Evolutionary conservation across 2,797 vertebrate species (phyloP).

Genomic region (Coendou prehensilis): DNA sequence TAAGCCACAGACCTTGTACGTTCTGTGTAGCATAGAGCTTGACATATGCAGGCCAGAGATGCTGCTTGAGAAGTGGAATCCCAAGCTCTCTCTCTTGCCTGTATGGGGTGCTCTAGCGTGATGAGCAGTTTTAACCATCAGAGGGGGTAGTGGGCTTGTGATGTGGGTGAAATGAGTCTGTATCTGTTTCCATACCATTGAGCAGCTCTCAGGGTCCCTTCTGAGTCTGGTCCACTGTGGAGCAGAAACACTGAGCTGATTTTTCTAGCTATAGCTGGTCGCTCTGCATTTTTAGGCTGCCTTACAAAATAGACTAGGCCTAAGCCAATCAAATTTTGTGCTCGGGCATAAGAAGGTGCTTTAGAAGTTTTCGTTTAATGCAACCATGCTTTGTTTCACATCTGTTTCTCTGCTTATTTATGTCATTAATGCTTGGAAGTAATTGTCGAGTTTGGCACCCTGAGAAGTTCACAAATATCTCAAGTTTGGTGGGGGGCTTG

Average conservation of each 20-base stretch:
- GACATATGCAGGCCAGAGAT: not conserved
- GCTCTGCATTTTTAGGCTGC: not conserved
- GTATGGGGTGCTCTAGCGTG: rapidly evolving
- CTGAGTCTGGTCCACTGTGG: not conserved
- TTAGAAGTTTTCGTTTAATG: not conserved
- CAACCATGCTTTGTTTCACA: not conserved
- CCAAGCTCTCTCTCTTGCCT: not conserved
- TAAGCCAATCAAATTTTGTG: not conserved
- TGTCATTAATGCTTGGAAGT: not conserved
- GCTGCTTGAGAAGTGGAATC: not conserved
- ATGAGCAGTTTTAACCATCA: not conserved
- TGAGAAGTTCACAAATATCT: not conserved
- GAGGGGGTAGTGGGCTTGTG: rapidly evolving
- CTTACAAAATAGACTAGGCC: not conserved
- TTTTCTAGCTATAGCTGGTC: not conserved
- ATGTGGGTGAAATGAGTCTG: not conserved
- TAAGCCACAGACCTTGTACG: not conserved
- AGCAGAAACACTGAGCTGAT: not conserved
- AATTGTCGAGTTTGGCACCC: not conserved
- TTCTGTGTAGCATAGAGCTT: not conserved
- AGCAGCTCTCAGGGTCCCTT: not conserved
- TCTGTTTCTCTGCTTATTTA: conserved; percentile 9
- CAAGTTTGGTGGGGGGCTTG: not conserved
- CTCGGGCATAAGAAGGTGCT: not conserved
- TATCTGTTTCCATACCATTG: not conserved